Percentiles rank a stretch among this genome's conserved stretches.
Conservation (phyloP, 92 coral and sea anemone species). For the Actinostola sp. region DNA sequence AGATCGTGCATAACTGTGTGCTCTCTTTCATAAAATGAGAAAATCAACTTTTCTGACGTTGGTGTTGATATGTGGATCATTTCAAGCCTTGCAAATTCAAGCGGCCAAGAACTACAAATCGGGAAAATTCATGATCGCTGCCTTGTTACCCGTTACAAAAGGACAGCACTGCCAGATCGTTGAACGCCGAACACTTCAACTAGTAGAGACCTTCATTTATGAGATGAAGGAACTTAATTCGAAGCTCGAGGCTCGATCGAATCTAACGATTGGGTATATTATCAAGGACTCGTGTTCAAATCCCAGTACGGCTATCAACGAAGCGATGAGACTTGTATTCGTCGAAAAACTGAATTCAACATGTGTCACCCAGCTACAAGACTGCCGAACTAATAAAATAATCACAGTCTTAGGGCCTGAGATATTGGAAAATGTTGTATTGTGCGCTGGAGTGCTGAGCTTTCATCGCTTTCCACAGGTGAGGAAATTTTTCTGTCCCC, state of each 20-base stretch:
- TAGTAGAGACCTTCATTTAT: conserved; percentile 73
- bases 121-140: conserved; percentile 65
- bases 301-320: conserved; percentile 52
- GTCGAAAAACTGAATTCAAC: conserved; percentile 2
- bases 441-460: conserved; percentile 51
- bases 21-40: no score
- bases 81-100: background rate
- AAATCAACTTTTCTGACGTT: no score
- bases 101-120: conserved; percentile 40
- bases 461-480: conserved; percentile 67
- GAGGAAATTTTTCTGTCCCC: conserved; percentile 2
- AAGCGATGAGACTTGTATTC: conserved; percentile 33
- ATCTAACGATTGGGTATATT: conserved; percentile 71
- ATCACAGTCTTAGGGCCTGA: conserved; percentile 66
- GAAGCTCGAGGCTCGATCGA: conserved; percentile 16
- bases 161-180: conserved; percentile 45
- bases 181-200: conserved; percentile 49
- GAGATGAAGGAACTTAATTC: conserved; percentile 34
- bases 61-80: no score
- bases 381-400: background rate
- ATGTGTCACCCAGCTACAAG: background rate
- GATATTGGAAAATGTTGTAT: conserved; percentile 25
- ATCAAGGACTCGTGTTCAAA: conserved; percentile 77
- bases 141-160: conserved; percentile 64
- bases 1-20: no score